phyloP scores from a whole-genome alignment of 2,113 vertebrate genomes.

The Gracilinanus agilis region DNA sequence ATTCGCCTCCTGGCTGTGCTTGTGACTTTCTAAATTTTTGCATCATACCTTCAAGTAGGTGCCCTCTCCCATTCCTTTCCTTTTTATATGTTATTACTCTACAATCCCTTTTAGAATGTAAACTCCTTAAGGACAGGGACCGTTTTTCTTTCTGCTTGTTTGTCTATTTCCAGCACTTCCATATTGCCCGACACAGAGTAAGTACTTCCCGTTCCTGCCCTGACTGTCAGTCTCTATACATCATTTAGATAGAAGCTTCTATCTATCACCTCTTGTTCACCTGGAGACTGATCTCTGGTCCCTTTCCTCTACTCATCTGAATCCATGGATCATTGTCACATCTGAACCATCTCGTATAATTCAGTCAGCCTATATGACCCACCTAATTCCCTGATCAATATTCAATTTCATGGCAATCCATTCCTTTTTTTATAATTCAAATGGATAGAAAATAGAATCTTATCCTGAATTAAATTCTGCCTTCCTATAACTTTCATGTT shows the following conservation, averaged over 20 bases:
- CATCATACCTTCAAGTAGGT: neutral
- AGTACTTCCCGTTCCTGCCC: too few species aligned
- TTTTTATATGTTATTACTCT: neutral
- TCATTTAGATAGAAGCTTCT: too few species aligned
- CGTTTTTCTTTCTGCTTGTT: too few species aligned
- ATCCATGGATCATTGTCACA: neutral
- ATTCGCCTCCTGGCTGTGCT: neutral
- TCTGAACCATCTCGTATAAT: neutral
- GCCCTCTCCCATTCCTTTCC: neutral
- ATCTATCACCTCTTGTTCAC: too few species aligned
- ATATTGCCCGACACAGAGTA: too few species aligned
- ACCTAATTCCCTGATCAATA: neutral
- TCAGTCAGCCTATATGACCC: neutral
- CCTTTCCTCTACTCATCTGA: neutral
- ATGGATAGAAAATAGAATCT: neutral
- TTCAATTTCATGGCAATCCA: neutral
- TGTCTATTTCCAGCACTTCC: too few species aligned
- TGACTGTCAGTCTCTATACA: neutral
- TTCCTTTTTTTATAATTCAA: neutral
- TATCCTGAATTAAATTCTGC: neutral
- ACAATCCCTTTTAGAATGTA: neutral
- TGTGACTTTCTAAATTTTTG: neutral
- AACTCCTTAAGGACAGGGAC: neutral
- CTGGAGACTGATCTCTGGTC: neutral
- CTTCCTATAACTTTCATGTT: neutral